Evolutionary conservation across 1,140 invertebrate species (phyloP).

Genomic region (Pristionchus pacificus): DNA sequence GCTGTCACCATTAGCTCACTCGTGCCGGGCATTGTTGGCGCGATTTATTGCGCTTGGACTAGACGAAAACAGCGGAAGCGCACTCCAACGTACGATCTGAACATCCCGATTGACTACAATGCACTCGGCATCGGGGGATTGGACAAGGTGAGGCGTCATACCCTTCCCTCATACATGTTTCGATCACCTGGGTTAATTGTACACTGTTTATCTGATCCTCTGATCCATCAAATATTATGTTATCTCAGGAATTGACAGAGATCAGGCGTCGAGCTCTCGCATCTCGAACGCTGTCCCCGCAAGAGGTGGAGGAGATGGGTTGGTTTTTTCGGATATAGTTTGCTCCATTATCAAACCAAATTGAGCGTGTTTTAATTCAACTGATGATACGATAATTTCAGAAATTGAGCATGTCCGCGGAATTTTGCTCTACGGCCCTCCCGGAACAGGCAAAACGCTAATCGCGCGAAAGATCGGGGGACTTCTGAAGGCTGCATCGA

Average conservation of each 20-base stretch:
- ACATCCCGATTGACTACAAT: too few species aligned
- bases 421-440: conserved; percentile 89
- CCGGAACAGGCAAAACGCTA: conserved; percentile 96
- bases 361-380: not conserved
- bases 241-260: conserved; percentile 65
- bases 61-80: too few species aligned
- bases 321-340: not conserved
- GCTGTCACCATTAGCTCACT: too few species aligned
- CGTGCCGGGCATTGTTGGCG: too few species aligned
- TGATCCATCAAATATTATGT: too few species aligned
- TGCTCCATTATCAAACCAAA: too few species aligned
- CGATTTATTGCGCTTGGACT: too few species aligned
- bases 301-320: conserved; percentile 86
- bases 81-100: too few species aligned
- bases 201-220: not conserved
- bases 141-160: conserved; percentile 70
- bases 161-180: too few species aligned
- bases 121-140: conserved; percentile 96
- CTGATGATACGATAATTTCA: conserved; percentile 42
- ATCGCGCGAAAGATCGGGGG: conserved; percentile 99
- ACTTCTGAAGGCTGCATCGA: conserved; percentile 96
- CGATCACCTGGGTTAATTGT: not conserved
- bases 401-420: conserved; percentile 92
- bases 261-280: conserved; percentile 84
- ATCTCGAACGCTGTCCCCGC: conserved; percentile 93